A percentile compares a stretch with the other conserved stretches of the same genome.
Evolutionary conservation across 2,113 vertebrate species (phyloP).

Genomic region (Notiomystis cincta): DNA sequence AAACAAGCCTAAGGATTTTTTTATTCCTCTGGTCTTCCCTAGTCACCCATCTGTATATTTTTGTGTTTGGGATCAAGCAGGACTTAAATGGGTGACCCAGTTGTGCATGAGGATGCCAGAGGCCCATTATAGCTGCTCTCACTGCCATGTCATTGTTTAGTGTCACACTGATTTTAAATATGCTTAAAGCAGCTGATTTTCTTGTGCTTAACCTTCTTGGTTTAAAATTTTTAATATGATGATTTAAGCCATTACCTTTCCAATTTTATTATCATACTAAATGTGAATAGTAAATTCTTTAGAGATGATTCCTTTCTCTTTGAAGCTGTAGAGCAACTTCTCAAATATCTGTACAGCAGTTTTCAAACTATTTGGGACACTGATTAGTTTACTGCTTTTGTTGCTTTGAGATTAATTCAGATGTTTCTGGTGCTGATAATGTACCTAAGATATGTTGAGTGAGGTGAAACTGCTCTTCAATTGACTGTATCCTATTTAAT

Average conservation of each 20-base stretch:
- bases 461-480: background rate
- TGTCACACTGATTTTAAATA: background rate
- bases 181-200: background rate
- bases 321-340: background rate
- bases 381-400: background rate
- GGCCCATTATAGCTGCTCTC: background rate
- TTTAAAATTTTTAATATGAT: background rate
- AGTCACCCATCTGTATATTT: background rate
- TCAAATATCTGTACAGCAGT: background rate
- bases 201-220: background rate
- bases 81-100: background rate
- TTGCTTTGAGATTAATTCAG: background rate
- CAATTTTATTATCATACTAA: background rate
- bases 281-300: background rate
- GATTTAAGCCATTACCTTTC: background rate
- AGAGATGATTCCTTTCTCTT: background rate
- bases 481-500: background rate
- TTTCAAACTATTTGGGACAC: background rate
- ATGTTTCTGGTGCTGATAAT: background rate
- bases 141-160: background rate
- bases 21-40: background rate
- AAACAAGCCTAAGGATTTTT: background rate
- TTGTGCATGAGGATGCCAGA: background rate
- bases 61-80: background rate
- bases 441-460: background rate